These are phyloP conservation scores for Lumbricus terrestris DNA, from an alignment of 2,888 invertebrate genomes.

Conservation along the genomic window DNA sequence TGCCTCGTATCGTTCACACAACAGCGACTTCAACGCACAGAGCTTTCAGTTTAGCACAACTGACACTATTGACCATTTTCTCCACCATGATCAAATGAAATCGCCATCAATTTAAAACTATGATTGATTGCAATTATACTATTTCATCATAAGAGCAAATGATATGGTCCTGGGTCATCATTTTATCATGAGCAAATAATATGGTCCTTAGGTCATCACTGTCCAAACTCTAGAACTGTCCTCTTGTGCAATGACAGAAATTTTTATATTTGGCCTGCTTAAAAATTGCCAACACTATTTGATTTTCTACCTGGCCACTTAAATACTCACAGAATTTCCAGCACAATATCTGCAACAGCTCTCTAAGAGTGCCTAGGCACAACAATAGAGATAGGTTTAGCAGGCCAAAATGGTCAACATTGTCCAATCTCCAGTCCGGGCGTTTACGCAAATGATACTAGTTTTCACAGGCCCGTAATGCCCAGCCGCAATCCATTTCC, in stretches of 20 bases:
- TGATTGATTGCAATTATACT: not conserved
- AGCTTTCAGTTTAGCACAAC: not conserved
- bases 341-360: not conserved
- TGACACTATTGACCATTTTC: not conserved
- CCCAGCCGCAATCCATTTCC: not conserved
- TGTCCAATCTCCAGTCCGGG: not conserved
- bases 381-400: not conserved
- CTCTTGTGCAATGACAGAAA: not conserved
- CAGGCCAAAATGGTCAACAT: not conserved
- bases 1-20: not conserved
- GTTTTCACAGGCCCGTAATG: not conserved
- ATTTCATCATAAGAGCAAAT: not conserved
- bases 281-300: not conserved
- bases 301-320: not conserved
- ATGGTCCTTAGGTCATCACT: not conserved
- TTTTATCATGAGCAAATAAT: not conserved
- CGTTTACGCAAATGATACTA: not conserved
- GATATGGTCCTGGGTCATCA: not conserved
- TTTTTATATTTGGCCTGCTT: not conserved
- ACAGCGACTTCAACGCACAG: not conserved
- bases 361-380: not conserved
- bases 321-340: not conserved
- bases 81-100: too few species aligned
- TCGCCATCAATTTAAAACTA: too few species aligned
- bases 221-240: too few species aligned